Percentiles rank a stretch among this genome's conserved stretches.
These are phyloP conservation scores for Setophaga coronata DNA, from an alignment of 2,113 vertebrate genomes.

Conservation along the genomic window DNA sequence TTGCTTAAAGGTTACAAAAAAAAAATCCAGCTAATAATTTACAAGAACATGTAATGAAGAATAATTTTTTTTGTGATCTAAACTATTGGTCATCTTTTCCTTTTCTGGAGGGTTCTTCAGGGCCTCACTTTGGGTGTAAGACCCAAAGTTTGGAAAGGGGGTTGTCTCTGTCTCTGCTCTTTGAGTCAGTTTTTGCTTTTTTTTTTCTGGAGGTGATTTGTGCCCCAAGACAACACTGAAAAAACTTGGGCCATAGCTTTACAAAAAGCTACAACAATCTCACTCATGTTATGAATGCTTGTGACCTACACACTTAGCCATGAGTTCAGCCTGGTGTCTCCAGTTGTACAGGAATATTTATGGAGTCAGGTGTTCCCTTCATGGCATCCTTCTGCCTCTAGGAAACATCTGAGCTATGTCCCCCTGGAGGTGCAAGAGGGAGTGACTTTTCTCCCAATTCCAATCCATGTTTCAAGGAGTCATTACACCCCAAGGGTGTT, in stretches of 20 bases:
- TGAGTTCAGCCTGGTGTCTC: neutral
- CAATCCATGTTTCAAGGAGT: neutral
- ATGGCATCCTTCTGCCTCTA: accelerated
- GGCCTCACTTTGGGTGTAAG: neutral
- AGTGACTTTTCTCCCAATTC: neutral
- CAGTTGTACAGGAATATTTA: neutral
- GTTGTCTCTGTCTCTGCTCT: neutral
- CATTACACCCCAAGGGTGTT: neutral
- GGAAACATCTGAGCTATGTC: neutral
- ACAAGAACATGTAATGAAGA: neutral
- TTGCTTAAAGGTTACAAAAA: neutral
- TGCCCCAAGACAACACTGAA: neutral
- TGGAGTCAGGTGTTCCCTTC: neutral
- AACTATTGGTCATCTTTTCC: neutral
- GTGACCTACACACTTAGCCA: neutral
- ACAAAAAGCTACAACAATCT: neutral
- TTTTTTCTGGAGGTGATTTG: neutral
- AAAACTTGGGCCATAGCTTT: neutral
- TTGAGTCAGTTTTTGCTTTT: neutral
- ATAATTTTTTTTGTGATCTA: neutral
- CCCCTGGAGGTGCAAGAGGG: neutral
- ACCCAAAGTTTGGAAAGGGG: neutral
- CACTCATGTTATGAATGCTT: neutral
- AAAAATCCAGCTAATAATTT: neutral
- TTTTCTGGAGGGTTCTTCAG: neutral